Evolutionary conservation across 2,113 vertebrate genomes (phyloP), one percentile per base, ranked within the genome.

Genomic region (Hippolais icterina): DNA sequence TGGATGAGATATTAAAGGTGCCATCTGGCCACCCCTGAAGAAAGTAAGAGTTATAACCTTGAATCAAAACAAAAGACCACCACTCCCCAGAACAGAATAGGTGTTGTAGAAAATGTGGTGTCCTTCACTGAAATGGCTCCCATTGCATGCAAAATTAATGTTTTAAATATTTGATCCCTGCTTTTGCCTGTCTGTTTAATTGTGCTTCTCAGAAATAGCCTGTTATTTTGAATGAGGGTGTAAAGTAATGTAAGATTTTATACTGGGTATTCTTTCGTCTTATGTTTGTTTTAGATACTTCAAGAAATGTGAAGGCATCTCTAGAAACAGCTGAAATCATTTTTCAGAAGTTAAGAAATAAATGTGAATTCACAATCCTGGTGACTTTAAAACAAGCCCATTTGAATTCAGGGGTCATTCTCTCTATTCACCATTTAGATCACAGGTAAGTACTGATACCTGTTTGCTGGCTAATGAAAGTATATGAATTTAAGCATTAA

Each of bases 321-420:
- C 95, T 96, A 61, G 98, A 98, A 87, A 98, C 97, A 87, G 98
- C 99, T 18, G 98, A 99, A 96, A 96, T 96, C 8, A 98, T 99
- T 98, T 97, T 99, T 94, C 98, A 99, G 97, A 99, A 99, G 95
- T 97, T 99, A 97, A 98, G 98, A 97, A 99, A 99, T 97, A 99
- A 99, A 97, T 98, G 97, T 87, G 99, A 99, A 97, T 99, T 99
- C 94, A 99, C 99, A 44, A 94, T 99, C 93, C 96, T 99, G 96
- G 98, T 98, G 84, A 99, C 99, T 23, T 96, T 99, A 93, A 99
- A 99, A 97, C 99, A 99, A 97, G 98, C 98, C 41, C 98, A 87
- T 71, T 98, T 99, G 95, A 99, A 99, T 98, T 99, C 99, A 25
- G 99, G 99, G 83, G 99, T 99, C 93, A 99, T 99, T 94, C 96